These are phyloP conservation scores for Amphipoea oculea DNA, from an alignment of 2,888 invertebrate species.

Conservation along the genomic window DNA sequence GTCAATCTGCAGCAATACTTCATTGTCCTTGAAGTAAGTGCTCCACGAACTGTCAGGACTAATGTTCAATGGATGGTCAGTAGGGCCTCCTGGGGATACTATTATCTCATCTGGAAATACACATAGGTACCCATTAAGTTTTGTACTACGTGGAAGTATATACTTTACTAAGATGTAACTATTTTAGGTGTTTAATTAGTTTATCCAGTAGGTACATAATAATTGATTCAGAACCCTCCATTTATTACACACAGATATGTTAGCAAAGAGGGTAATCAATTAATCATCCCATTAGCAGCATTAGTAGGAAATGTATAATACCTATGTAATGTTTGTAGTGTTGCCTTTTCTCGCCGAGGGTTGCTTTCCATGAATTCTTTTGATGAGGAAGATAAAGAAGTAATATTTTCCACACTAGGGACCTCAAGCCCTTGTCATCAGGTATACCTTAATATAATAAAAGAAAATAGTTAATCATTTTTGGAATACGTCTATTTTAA, in stretches of 20 bases:
- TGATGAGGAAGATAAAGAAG: slow-evolving; percentile 95
- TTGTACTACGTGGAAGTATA: background rate
- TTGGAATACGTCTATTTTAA: background rate
- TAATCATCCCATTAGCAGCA: background rate
- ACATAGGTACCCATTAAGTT: background rate
- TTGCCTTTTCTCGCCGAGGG: slow-evolving; percentile 93
- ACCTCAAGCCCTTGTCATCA: slow-evolving; percentile 95
- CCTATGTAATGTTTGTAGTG: slow-evolving; percentile 95
- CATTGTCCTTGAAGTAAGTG: slow-evolving; percentile 99
- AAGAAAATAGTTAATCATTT: slow-evolving; percentile 2
- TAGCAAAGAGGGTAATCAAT: background rate
- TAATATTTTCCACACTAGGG: slow-evolving; percentile 97
- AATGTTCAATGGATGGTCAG: slow-evolving; percentile 98
- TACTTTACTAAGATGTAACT: background rate
- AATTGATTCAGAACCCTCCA: background rate
- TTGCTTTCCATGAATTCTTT: slow-evolving; percentile 92
- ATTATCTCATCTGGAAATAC: slow-evolving; percentile 94
- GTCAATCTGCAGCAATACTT: slow-evolving; percentile 99
- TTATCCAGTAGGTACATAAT: background rate
- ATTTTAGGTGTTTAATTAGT: background rate
- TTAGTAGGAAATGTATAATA: background rate
- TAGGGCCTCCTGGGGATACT: slow-evolving; percentile 94
- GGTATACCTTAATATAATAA: slow-evolving; percentile 93
- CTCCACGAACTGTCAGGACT: slow-evolving; percentile 99
- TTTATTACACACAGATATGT: background rate